Evolutionary conservation across 2,797 vertebrate species (phyloP), one percentile per base, ranked within the genome.

Genomic region (Danio albolineatus): DNA sequence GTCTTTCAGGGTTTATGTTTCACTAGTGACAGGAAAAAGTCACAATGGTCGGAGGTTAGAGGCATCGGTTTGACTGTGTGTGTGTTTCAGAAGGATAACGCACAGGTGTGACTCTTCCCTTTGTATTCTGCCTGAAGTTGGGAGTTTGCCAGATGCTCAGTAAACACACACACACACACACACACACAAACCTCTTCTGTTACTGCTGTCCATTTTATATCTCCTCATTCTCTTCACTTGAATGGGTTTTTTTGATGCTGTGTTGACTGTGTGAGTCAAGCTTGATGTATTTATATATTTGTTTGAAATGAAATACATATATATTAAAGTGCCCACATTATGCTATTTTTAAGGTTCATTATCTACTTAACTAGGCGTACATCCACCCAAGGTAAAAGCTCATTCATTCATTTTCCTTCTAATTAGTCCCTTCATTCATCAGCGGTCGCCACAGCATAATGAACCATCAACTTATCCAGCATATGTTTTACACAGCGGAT

Each of bases 91-190:
- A 43, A 41, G 13, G 70, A 78, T 73, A 84, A 76, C 56, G 61
- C 62, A 66, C 85, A 87, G 83, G 80, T 83, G 86, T 78, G 77
- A 87, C 76, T 66, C 73, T 49, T 84, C 72, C 61, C 12, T 83
- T 81, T 71, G 21, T 38, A 6, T 16, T 75, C n/a, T 10, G 44
- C 36, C 36, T 78, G 41, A 64, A 73, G 61, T 60, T 65, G 62
- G 64, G 43, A 16, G 75, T 85, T 82, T 78, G 43, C 60, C 83
- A 86, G 83, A 85, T 49, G 53, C 59, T 67, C 75, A 82, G 72
- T 82, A 76, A 13, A 73, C 76, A 85, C n/a, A 73, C 48, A 28
- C n/a, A n/a, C 28, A 28, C 28, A 28, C 28, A n/a, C n/a, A n/a
- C n/a, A n/a, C n/a, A n/a, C n/a, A 38, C 69, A 66, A 83, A 43